Evolutionary conservation across 2,888 invertebrate species (phyloP).

Genomic region (Meghimatium bilineatum): DNA sequence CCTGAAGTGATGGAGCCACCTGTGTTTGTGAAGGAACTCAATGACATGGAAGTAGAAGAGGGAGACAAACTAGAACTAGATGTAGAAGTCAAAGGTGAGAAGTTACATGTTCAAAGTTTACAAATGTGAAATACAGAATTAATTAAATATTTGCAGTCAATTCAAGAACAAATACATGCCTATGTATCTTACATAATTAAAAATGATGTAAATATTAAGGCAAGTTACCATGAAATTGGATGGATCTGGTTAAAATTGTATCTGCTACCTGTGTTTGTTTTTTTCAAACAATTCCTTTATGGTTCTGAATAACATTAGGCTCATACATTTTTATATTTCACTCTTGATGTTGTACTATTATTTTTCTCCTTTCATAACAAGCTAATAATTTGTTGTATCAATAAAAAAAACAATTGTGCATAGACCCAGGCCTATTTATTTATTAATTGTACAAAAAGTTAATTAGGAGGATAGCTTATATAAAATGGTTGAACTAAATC

Average conservation of each 20-base stretch:
- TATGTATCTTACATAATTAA: not conserved
- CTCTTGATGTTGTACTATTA: not conserved
- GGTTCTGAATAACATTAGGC: too few relatives aligned
- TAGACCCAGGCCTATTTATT: too few relatives aligned
- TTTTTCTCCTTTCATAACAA: not conserved
- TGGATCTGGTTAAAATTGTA: too few relatives aligned
- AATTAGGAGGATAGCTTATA: too few relatives aligned
- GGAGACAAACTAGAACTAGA: constrained; percentile 89
- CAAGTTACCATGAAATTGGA: too few relatives aligned
- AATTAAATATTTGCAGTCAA: not conserved
- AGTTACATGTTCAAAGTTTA: not conserved
- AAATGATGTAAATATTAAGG: too few relatives aligned
- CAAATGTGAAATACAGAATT: not conserved
- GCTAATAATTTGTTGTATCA: not conserved
- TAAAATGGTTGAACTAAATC: too few relatives aligned
- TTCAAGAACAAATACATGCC: not conserved
- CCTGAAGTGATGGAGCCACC: constrained; percentile 78
- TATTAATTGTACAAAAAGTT: too few relatives aligned
- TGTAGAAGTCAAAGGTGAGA: constrained; percentile 56
- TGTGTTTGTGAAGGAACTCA: constrained; percentile 84
- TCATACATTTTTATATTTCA: too few relatives aligned
- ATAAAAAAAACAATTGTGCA: too few relatives aligned
- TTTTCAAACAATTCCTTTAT: too few relatives aligned
- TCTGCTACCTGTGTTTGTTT: too few relatives aligned
- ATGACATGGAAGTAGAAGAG: constrained; percentile 89